Conservation (phyloP, 2,797 vertebrate genomes). For the Nannoperca obscura region DNA sequence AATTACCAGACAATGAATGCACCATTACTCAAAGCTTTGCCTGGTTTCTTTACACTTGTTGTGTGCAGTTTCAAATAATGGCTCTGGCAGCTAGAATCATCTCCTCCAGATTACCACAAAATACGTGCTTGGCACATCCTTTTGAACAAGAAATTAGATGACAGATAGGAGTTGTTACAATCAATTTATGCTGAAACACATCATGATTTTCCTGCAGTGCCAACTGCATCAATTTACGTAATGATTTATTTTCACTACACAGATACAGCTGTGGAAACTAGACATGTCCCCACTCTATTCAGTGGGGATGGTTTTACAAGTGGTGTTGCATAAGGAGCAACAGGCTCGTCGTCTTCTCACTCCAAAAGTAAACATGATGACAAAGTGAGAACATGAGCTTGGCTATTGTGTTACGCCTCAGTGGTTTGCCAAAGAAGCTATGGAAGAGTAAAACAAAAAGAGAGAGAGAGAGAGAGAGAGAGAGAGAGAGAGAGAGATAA, state of each 20-base stretch:
- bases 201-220: neutral
- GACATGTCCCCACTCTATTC: neutral
- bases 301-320: slow-evolving; percentile 2
- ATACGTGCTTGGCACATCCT: neutral
- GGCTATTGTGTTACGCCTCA: slow-evolving; percentile 26
- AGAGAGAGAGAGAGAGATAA: neutral
- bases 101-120: slow-evolving; percentile 20
- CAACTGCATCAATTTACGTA: neutral
- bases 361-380: slow-evolving; percentile 50
- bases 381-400: slow-evolving; percentile 29
- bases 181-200: neutral
- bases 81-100: slow-evolving; percentile 13
- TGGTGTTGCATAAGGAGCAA: slow-evolving; percentile 27
- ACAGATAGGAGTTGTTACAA: neutral
- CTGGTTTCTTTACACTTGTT: neutral
- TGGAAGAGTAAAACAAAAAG: slow-evolving; percentile 8
- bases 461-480: no score
- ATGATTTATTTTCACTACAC: neutral
- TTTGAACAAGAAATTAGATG: neutral
- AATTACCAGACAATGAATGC: neutral
- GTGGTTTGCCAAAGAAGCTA: slow-evolving; percentile 15
- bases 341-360: slow-evolving; percentile 13
- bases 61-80: neutral
- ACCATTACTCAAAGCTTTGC: neutral
- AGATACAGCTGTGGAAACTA: neutral